Evolutionary conservation across 2,888 invertebrate species (phyloP), one percentile per base, ranked within the genome.

Genomic region (Oscheius sp.): DNA sequence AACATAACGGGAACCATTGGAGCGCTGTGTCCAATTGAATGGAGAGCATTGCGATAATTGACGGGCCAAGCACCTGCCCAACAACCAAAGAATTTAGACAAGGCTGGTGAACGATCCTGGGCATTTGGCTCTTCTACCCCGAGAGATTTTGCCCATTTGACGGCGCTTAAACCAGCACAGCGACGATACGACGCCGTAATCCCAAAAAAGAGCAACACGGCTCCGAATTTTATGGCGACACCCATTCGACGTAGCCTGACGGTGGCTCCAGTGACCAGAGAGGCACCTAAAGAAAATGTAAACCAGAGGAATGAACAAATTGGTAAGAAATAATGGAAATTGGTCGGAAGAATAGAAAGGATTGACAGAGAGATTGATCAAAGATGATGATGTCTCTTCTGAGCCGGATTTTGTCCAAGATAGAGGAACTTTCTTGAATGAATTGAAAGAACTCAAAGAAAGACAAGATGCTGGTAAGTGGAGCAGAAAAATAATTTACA

Each of bases 71-170:
- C 49, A 49, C 16, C 16, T 49, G 21, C 49, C 49, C 21, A 49
- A 16, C 16, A 49, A 49, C n/a, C n/a, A n/a, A n/a, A 49, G 16
- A 16, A 18, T 66, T 52, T 9, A 66, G 66, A 35, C 13, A 27
- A 27, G 49, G n/a, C 66, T 9, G 35, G n/a, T 1, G 66, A 66
- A 16, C 27, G 66, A 16, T 35, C 52, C 9, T 71, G 70, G 64
- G 86, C 78, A 9, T 86, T 86, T 56, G 86, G 86, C 21, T 84
- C 84, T 7, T 86, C 85, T 45, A 86, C 86, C 21, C 86, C 86
- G 7, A 75, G 86, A 18, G 83, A 84, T 23, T 73, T 86, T 16
- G 80, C 83, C 18, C 84, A 86, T 75, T 64, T 78, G 41, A 74
- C 69, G 12, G 21, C 25, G 13, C 27, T 72, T 3, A 49, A 72